These are phyloP conservation scores for Popillia japonica DNA, from an alignment of 1,140 invertebrate species.

Conservation along the genomic window DNA sequence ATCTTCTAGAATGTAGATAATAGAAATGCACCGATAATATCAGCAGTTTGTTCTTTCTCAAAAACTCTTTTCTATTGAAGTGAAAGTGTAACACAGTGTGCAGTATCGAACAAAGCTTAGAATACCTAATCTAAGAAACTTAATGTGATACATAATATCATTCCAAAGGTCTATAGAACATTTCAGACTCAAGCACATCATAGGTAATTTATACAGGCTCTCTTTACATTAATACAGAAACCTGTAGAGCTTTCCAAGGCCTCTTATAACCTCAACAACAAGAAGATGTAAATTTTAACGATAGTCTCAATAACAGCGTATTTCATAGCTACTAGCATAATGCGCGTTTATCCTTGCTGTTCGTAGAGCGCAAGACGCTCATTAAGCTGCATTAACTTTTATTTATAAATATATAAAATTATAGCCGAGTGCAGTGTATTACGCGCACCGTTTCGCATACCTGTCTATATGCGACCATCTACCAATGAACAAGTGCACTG, in stretches of 20 bases:
- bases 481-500: neutral
- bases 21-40: too few relatives aligned
- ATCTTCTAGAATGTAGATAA: too few relatives aligned
- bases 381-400: slow-evolving; percentile 23
- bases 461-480: neutral
- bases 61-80: too few relatives aligned
- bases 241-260: neutral
- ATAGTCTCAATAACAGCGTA: neutral
- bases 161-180: neutral
- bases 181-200: neutral
- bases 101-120: too few relatives aligned
- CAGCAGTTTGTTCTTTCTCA: too few relatives aligned
- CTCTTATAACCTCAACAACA: neutral
- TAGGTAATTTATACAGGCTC: neutral
- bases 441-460: neutral
- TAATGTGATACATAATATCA: neutral
- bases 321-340: neutral
- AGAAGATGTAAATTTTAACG: slow-evolving; percentile 17
- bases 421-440: neutral
- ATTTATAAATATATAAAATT: slow-evolving; percentile 32
- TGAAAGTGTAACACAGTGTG: too few relatives aligned
- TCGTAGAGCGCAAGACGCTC: neutral
- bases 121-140: neutral
- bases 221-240: neutral
- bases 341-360: neutral